Evolutionary conservation across 1,140 invertebrate species (phyloP).

Genomic region (Leptopilina clavipes): DNA sequence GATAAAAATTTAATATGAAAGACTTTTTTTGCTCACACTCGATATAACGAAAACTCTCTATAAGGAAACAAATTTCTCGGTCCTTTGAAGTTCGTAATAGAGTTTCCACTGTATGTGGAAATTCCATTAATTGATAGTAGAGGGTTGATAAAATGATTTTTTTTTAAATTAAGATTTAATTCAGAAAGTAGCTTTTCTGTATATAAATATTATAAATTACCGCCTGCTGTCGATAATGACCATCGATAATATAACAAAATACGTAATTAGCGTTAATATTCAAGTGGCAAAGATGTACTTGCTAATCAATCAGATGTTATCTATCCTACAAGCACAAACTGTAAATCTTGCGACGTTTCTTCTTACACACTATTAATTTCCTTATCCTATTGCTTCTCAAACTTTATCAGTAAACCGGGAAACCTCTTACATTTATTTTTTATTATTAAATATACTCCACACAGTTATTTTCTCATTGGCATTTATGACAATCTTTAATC

Average conservation of each 20-base stretch:
- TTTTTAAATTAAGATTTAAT: neutral
- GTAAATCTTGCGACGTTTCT: constrained; percentile 3
- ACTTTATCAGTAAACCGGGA: neutral
- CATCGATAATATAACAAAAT: neutral
- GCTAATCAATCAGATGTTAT: constrained; percentile 19
- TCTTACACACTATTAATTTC: neutral
- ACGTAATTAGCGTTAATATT: constrained; percentile 14
- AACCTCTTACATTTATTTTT: too few species aligned
- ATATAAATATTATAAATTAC: neutral
- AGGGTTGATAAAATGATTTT: neutral
- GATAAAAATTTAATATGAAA: too few species aligned
- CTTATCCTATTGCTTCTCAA: neutral
- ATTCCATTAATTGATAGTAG: too few species aligned
- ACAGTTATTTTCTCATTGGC: too few species aligned
- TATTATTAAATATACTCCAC: too few species aligned
- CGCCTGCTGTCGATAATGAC: neutral
- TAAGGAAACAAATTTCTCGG: too few species aligned
- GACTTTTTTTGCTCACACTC: too few species aligned
- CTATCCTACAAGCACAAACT: neutral
- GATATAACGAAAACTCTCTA: too few species aligned
- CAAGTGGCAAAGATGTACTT: neutral
- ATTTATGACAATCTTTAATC: too few species aligned
- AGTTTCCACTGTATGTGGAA: too few species aligned
- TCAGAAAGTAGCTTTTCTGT: neutral
- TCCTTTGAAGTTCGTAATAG: too few species aligned